Base-by-base conservation (phyloP, 2,888 invertebrate species). In the Dermolepida albohirtum region DNA sequence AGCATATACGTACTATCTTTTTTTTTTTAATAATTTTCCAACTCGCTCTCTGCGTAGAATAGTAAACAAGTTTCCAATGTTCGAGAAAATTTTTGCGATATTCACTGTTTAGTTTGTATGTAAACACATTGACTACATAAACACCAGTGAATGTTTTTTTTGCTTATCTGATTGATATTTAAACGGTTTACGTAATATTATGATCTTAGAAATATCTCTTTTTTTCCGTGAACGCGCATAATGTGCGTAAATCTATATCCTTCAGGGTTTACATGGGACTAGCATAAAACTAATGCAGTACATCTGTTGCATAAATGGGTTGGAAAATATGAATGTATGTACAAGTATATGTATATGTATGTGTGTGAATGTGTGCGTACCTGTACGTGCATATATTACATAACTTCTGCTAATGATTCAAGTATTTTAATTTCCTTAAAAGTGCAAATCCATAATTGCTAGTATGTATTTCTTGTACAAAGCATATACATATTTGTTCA, bases 41-140 rank as follows among this genome's bases (percentile, higher is more conserved):
- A 27, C 44, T 59, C 59, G 41, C 59, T 59, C 44, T 44, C 59
- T 12, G 44, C 44, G 59, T 59, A 59, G 59, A 44, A 59, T 59
- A 59, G 59, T 59, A 59, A 59, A 59, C 59, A 59, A 22, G 59
- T 59, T 59, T 59, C 14, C 59, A 40, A 59, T 11, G 59, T 29
- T 44, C 59, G 27, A 59, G 59, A 59, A 59, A 59, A 59, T 59
- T 59, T 59, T 44, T 59, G 14, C 44, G 29, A 44, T 14, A 44
- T 44, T 29, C 12, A 16, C 11, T 59, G 44, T 59, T 44, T 44
- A 29, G 55, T 22, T 22, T 27, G 12, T 44, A 14, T 29, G 44
- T 14, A 29, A 14, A 54, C 27, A 44, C 29, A 40, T 40, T 22
- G 41, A 11, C 55, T 59, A 44, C 44, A 44, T 59, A 59, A 59